phyloP scores from a whole-genome alignment of 2,797 vertebrate species.

The Propithecus deckenii region DNA sequence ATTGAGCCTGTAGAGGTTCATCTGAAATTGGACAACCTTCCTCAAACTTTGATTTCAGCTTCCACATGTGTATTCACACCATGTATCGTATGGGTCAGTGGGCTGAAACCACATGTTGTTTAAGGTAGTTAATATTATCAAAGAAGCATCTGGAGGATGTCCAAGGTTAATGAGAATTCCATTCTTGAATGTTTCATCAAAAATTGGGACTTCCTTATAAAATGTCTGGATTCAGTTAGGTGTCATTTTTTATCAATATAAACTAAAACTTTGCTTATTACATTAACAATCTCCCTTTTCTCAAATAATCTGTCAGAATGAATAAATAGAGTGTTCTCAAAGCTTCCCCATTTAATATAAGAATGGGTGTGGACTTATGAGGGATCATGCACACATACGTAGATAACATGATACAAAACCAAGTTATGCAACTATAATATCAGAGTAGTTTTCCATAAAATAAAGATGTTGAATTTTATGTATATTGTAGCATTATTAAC shows the following conservation, averaged over 20 bases:
- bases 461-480: not conserved
- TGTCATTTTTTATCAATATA: constrained; percentile 22
- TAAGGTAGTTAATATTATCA: constrained; percentile 61
- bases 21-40: constrained; percentile 48
- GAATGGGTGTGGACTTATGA: not conserved
- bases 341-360: not conserved
- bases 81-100: constrained; percentile 70
- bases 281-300: not conserved
- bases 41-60: constrained; percentile 58
- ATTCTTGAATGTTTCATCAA: constrained; percentile 51
- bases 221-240: not conserved
- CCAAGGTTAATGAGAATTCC: constrained; percentile 76
- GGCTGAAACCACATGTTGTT: constrained; percentile 44
- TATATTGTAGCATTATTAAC: not conserved
- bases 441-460: not conserved
- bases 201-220: not conserved
- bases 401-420: not conserved
- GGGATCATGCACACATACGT: not conserved
- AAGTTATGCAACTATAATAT: not conserved
- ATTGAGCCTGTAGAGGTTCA: constrained; percentile 58
- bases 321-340: not conserved
- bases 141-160: constrained; percentile 74
- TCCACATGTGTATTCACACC: constrained; percentile 59
- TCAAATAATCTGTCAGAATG: not conserved
- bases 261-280: constrained; percentile 30